These are phyloP conservation scores for Drosophila limbata DNA, from an alignment of 2,888 invertebrate species.

Conservation along the genomic window DNA sequence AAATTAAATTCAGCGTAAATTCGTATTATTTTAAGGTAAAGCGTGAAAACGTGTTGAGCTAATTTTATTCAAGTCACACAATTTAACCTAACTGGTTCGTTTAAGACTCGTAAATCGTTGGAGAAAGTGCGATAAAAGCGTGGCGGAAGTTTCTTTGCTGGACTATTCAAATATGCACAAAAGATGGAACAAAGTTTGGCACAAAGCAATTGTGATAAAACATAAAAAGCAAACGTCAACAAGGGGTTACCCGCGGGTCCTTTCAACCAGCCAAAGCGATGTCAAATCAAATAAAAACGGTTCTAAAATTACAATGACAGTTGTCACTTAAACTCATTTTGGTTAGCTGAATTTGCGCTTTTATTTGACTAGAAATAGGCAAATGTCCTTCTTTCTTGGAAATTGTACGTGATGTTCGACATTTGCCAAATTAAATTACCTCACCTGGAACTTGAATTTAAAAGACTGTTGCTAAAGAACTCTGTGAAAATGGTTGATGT, in stretches of 20 bases:
- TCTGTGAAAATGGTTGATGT: not conserved
- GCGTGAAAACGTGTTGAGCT: not conserved
- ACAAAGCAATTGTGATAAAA: conserved; percentile 20
- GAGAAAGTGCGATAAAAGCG: conserved; percentile 10
- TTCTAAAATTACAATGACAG: conserved; percentile 32
- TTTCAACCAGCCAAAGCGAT: conserved; percentile 8
- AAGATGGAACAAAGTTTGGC: conserved; percentile 16
- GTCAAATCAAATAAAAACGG: conserved; percentile 29
- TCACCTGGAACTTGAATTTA: not conserved
- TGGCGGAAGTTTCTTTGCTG: conserved; percentile 22
- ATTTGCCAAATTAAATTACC: conserved; percentile 2
- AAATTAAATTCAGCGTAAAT: conserved; percentile 1
- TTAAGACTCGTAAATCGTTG: conserved; percentile 7
- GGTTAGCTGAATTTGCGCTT: conserved; percentile 17
- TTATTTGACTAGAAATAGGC: not conserved
- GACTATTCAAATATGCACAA: conserved; percentile 6
- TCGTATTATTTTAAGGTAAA: not conserved
- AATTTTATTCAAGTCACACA: conserved; percentile 15
- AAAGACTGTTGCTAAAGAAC: not conserved
- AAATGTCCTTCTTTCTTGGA: not conserved
- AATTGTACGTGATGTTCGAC: not conserved
- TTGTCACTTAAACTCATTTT: conserved; percentile 17
- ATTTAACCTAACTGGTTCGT: not conserved
- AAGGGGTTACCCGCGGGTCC: conserved; percentile 4
- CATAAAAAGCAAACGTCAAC: conserved; percentile 10